These are phyloP conservation scores for Chitala chitala DNA, from an alignment of 2,113 vertebrate species.

Conservation along the genomic window DNA sequence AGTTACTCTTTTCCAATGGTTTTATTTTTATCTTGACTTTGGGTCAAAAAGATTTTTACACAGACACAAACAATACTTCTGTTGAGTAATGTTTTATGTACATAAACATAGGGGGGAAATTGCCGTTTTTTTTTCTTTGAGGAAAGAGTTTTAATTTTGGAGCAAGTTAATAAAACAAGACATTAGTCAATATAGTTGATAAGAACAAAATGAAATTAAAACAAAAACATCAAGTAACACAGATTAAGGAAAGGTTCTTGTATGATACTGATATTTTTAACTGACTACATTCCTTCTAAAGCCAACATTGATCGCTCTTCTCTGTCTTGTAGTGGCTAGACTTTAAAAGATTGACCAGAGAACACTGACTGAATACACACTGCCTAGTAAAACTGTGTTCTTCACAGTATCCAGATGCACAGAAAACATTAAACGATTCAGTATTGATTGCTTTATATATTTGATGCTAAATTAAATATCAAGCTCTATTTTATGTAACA, in stretches of 20 bases:
- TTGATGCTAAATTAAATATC: slow-evolving; percentile 62
- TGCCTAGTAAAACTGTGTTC: slow-evolving; percentile 35
- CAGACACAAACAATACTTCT: slow-evolving; percentile 30
- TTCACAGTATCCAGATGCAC: slow-evolving; percentile 43
- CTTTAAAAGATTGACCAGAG: not conserved
- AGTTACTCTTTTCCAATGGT: slow-evolving; percentile 23
- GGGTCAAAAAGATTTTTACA: slow-evolving; percentile 31
- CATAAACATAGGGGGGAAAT: slow-evolving; percentile 30
- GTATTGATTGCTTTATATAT: slow-evolving; percentile 61
- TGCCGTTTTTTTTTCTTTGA: no score
- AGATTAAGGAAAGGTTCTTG: not conserved
- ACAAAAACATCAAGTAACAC: not conserved
- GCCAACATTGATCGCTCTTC: not conserved
- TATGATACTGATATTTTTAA: not conserved
- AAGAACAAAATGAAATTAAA: not conserved
- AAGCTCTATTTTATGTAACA: slow-evolving; percentile 61
- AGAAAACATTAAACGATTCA: slow-evolving; percentile 54
- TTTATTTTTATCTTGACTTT: slow-evolving; percentile 45
- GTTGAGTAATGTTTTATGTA: slow-evolving; percentile 25
- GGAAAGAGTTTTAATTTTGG: no score
- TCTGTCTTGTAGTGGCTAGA: slow-evolving; percentile 19
- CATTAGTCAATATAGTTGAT: not conserved
- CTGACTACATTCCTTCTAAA: not conserved
- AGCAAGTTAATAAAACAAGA: not conserved
- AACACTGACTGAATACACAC: not conserved